Base-by-base conservation (phyloP, 2,113 vertebrate species). In the Cricetomys ansorgei region DNA sequence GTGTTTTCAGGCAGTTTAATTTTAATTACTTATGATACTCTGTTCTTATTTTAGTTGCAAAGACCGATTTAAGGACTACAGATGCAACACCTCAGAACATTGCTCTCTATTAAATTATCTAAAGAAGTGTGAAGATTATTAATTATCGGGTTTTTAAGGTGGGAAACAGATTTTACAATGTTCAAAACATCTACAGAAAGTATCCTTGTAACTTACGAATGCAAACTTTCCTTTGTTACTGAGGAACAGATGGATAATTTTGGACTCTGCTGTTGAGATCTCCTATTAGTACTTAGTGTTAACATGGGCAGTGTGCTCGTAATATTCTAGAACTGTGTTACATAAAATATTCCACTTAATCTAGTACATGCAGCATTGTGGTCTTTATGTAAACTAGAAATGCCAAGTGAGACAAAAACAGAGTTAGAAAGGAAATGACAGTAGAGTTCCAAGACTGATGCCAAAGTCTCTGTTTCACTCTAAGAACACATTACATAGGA, bases 41-140 rank as follows among this genome's bases (percentile, higher is more conserved):
- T 67, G 67, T 34, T 91, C 84, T 89, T n/a, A 40, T 88, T 93
- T 85, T 80, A 45, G 48, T 67, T 45, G 27, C 62, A 64, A 89
- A 89, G 40, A 43, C 53, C 50, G 37, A 94, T 80, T 89, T 75
- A 67, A 81, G 53, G 34, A 69, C 45, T 23, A 81, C 21, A 45
- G 65, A 43, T 77, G 53, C 25, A 89, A 94, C 13, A 43, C 29
- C n/a, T 87, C 75, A 76, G 57, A 77, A 84, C 0, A 67, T 76
- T 57, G 59, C 50, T 90, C 92, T 88, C 88, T 92, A 89, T 79
- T 84, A 93, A 64, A 55, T 80, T 97, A 96, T 81, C 7, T 29
- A 70, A 95, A 91, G 48, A 96, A 64, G 94, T 95, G 93, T 95
- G 95, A 92, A 94, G 73, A 88, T 79, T 72, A 96, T 93, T 96